These are phyloP conservation scores for Coptodon rendalli DNA, from an alignment of 2,113 vertebrate genomes.

Conservation along the genomic window DNA sequence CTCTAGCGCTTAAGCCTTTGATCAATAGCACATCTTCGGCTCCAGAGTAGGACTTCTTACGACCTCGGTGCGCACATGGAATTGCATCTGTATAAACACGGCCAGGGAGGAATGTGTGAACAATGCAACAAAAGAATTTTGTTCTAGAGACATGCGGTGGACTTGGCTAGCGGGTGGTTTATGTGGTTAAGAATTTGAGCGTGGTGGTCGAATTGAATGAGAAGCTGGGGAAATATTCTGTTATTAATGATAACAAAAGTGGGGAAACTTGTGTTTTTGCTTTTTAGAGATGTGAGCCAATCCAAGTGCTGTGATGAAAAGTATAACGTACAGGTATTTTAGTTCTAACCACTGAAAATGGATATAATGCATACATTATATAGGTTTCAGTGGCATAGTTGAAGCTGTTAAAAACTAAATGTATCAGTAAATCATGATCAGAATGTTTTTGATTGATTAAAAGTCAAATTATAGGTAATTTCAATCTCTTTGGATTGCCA, in stretches of 20 bases:
- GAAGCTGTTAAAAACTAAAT: neutral
- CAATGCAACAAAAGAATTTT: conserved; percentile 76
- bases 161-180: conserved; percentile 52
- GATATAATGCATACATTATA: neutral
- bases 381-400: neutral
- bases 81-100: conserved; percentile 98
- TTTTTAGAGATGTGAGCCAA: conserved; percentile 16
- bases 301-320: neutral
- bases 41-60: conserved; percentile 73
- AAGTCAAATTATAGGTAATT: neutral
- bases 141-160: conserved; percentile 52
- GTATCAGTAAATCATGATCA: neutral
- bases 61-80: conserved; percentile 80
- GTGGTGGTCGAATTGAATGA: conserved; percentile 50
- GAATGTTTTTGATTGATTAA: neutral
- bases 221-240: conserved; percentile 55
- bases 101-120: conserved; percentile 79
- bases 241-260: conserved; percentile 61
- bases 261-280: conserved; percentile 20
- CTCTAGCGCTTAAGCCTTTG: conserved; percentile 86
- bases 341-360: neutral
- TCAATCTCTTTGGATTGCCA: neutral
- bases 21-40: conserved; percentile 85
- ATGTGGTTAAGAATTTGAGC: conserved; percentile 57
- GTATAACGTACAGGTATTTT: neutral